These are phyloP conservation scores for Anarsia innoxiella DNA, from an alignment of 2,888 invertebrate genomes.

Conservation along the genomic window DNA sequence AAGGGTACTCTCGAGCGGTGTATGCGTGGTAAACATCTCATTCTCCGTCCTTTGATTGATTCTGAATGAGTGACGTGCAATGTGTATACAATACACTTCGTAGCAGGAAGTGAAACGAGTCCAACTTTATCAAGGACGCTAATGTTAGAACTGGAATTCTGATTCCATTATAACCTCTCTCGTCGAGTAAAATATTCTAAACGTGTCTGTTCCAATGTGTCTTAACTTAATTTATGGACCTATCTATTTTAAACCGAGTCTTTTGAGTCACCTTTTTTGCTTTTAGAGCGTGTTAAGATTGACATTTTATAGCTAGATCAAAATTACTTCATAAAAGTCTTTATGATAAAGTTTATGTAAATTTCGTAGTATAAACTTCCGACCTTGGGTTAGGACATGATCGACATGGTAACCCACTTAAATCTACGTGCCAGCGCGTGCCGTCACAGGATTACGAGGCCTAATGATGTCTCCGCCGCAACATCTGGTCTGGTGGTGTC, in stretches of 20 bases:
- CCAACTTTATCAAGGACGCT: constrained; percentile 65
- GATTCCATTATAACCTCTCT: constrained; percentile 28
- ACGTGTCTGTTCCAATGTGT: too few species aligned
- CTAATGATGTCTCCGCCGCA: constrained; percentile 40
- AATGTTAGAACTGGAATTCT: constrained; percentile 24
- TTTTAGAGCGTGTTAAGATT: too few species aligned
- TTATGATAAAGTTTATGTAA: constrained; percentile 6
- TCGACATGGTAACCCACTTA: constrained; percentile 63
- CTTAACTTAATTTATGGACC: too few species aligned
- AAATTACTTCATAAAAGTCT: too few species aligned
- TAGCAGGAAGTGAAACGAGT: constrained; percentile 67
- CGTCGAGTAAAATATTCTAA: too few species aligned
- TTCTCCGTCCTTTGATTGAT: constrained; percentile 69
- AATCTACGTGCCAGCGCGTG: constrained; percentile 55
- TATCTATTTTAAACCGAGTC: too few species aligned
- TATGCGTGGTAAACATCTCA: constrained; percentile 62
- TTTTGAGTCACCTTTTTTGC: too few species aligned
- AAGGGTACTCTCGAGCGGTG: constrained; percentile 24
- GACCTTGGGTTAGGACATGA: constrained; percentile 50
- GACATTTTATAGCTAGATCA: too few species aligned
- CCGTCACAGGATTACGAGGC: constrained; percentile 47
- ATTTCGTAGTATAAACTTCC: constrained; percentile 16
- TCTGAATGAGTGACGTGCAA: constrained; percentile 69
- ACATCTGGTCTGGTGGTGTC: constrained; percentile 42
- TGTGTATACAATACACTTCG: constrained; percentile 58